phyloP scores from a whole-genome alignment of 2,888 invertebrate genomes.

The Nineta flava region DNA sequence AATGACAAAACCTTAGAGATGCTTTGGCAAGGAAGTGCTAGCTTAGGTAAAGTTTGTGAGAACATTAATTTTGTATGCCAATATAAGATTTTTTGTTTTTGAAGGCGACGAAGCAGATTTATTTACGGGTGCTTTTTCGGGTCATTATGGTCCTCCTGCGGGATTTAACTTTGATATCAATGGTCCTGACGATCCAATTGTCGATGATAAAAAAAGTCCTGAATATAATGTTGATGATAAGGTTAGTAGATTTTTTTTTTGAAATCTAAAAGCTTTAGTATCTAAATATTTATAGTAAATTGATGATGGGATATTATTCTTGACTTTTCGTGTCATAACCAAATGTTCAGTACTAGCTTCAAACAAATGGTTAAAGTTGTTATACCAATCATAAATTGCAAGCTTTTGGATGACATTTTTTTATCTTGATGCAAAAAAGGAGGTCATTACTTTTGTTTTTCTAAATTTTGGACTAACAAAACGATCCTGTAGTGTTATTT shows the following conservation, averaged over 20 bases:
- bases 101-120: not conserved
- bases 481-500: no score
- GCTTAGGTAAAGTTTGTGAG: constrained; percentile 27
- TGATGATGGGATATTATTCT: no score
- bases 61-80: not conserved
- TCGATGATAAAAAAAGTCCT: not conserved
- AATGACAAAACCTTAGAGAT: constrained; percentile 46
- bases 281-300: no score
- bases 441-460: no score
- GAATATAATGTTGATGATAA: not conserved
- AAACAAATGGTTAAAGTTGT: no score
- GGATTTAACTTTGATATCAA: constrained; percentile 1
- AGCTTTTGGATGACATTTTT: no score
- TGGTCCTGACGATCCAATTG: not conserved
- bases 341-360: no score
- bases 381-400: no score
- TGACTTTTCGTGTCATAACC: no score
- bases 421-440: no score
- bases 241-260: not conserved
- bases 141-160: not conserved
- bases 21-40: constrained; percentile 48
- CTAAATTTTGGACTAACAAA: no score
- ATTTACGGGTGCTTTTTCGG: not conserved
- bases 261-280: no score
- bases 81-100: not conserved